Conservation (phyloP, 1,140 invertebrate species). For the Polypedilum pembai region DNA sequence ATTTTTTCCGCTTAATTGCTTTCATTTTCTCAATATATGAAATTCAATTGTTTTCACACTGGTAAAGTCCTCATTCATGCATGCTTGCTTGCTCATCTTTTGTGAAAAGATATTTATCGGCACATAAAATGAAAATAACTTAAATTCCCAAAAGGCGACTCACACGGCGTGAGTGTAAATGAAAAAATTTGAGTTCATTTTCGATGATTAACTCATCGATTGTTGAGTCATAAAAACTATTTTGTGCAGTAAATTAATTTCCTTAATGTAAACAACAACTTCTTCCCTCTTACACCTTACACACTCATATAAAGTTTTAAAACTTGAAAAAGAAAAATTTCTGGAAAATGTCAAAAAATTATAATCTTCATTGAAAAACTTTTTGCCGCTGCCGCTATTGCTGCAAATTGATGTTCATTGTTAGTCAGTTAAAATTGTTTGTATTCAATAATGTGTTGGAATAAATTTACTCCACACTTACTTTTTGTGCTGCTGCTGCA, state of each 20-base stretch:
- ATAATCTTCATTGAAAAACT: background rate
- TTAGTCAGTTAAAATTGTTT: constrained; percentile 19
- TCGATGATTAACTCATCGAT: constrained; percentile 12
- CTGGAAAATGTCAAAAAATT: constrained; percentile 12
- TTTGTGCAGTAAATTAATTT: background rate
- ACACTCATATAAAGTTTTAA: background rate
- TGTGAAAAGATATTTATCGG: background rate
- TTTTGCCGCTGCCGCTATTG: background rate
- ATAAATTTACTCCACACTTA: background rate
- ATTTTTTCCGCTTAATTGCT: background rate
- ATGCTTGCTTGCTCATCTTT: background rate
- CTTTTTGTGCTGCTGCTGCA: background rate
- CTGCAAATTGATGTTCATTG: background rate
- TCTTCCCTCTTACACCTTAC: background rate
- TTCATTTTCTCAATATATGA: background rate
- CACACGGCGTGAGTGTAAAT: background rate
- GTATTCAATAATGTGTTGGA: background rate
- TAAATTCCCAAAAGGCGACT: background rate
- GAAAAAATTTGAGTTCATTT: constrained; percentile 12
- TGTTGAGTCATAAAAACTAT: constrained; percentile 15
- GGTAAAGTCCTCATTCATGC: no score
- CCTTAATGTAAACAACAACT: constrained; percentile 4
- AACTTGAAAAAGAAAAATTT: background rate
- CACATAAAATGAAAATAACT: background rate
- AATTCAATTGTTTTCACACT: background rate